Conservation (phyloP, 2,888 invertebrate genomes). For the Orthonevra nobilis region DNA sequence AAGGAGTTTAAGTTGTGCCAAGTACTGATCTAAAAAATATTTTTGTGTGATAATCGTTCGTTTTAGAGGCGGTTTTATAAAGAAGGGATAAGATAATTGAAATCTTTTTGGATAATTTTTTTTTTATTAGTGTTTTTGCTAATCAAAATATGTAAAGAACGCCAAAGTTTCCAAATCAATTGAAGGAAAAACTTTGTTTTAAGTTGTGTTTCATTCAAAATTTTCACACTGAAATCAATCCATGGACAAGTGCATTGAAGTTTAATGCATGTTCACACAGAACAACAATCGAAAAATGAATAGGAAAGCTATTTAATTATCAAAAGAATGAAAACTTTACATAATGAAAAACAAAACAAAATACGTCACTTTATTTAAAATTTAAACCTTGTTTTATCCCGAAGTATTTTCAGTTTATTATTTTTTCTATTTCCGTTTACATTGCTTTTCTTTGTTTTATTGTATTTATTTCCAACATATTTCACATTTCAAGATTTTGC, state of each 20-base stretch:
- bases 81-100: slow-evolving; percentile 71
- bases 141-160: slow-evolving; percentile 60
- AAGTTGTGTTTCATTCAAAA: slow-evolving; percentile 42
- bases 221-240: slow-evolving; percentile 65
- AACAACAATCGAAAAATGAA: slow-evolving; percentile 9
- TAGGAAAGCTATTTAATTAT: slow-evolving; percentile 62
- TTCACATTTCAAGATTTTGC: slow-evolving; percentile 60
- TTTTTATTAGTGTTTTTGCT: slow-evolving; percentile 69
- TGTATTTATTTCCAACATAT: slow-evolving; percentile 60
- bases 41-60: slow-evolving; percentile 80
- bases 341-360: slow-evolving; percentile 46
- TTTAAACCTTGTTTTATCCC: slow-evolving; percentile 56
- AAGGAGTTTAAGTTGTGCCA: slow-evolving; percentile 78
- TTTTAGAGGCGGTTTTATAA: slow-evolving; percentile 74
- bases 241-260: slow-evolving; percentile 21
- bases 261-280: too few species aligned
- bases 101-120: slow-evolving; percentile 67
- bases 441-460: slow-evolving; percentile 30
- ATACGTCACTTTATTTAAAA: slow-evolving; percentile 37
- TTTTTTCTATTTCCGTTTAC: slow-evolving; percentile 23
- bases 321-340: slow-evolving; percentile 18
- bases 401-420: slow-evolving; percentile 65
- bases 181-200: slow-evolving; percentile 47
- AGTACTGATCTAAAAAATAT: slow-evolving; percentile 78
- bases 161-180: slow-evolving; percentile 53